These are phyloP conservation scores for Poliocrania exsul DNA, from an alignment of 2,797 vertebrate species.

Conservation along the genomic window DNA sequence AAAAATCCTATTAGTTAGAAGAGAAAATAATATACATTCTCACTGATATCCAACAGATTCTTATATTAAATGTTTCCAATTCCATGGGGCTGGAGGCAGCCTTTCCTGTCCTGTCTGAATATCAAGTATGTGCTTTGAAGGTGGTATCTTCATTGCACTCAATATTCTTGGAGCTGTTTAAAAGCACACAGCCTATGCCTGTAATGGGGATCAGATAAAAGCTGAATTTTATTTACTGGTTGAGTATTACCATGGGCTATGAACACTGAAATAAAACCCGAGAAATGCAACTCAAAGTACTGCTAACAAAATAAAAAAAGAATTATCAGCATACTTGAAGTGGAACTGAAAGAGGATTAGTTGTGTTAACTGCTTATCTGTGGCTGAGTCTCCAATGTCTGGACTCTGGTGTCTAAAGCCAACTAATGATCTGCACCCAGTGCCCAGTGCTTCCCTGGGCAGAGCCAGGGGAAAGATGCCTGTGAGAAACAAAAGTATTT, in stretches of 20 bases:
- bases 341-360: neutral
- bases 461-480: neutral
- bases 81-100: slow-evolving; percentile 11
- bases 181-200: neutral
- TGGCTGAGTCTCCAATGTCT: neutral
- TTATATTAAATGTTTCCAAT: slow-evolving; percentile 13
- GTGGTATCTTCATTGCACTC: neutral
- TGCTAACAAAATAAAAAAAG: slow-evolving; percentile 5
- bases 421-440: neutral
- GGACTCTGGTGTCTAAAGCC: neutral
- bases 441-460: neutral
- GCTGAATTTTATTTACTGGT: slow-evolving; percentile 41
- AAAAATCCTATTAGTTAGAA: slow-evolving; percentile 27
- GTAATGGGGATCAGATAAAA: slow-evolving; percentile 40
- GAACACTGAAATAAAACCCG: neutral
- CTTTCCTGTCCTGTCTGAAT: slow-evolving; percentile 17
- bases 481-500: neutral
- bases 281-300: neutral
- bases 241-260: neutral
- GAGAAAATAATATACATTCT: slow-evolving; percentile 39
- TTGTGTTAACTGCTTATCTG: slow-evolving; percentile 9
- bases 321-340: neutral
- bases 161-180: neutral
- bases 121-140: slow-evolving; percentile 7
- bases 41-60: slow-evolving; percentile 9